These are phyloP conservation scores for Gracilinanus agilis DNA, from an alignment of 2,113 vertebrate genomes.

Conservation along the genomic window DNA sequence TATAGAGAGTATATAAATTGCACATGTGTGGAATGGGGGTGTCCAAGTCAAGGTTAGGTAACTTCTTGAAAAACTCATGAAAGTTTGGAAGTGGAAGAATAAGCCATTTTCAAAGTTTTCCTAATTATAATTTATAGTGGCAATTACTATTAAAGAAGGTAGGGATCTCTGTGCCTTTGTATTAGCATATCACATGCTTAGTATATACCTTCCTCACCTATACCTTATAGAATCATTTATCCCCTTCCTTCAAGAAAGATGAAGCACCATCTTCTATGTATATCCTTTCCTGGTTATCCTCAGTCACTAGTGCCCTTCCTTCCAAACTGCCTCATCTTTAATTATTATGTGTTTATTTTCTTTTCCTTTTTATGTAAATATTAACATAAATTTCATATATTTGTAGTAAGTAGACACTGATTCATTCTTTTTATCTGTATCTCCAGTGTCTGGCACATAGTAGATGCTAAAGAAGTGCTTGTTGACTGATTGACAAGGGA, in stretches of 20 bases:
- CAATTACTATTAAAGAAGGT: background rate
- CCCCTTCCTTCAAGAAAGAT: background rate
- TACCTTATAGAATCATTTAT: background rate
- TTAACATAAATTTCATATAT: no score
- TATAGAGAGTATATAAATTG: slow-evolving; percentile 33
- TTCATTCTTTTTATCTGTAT: background rate
- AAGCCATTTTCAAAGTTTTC: slow-evolving; percentile 63
- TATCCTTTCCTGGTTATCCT: background rate
- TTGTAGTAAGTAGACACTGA: background rate
- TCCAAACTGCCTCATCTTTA: background rate
- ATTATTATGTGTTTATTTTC: background rate
- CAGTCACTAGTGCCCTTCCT: background rate
- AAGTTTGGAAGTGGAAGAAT: slow-evolving; percentile 46
- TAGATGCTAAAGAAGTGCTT: background rate
- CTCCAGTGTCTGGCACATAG: background rate
- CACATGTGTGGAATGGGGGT: slow-evolving; percentile 33
- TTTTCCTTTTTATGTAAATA: background rate
- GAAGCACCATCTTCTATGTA: background rate
- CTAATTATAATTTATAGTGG: slow-evolving; percentile 52
- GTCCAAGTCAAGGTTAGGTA: slow-evolving; percentile 29
- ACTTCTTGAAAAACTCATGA: slow-evolving; percentile 31
- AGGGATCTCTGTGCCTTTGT: background rate
- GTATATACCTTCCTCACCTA: background rate
- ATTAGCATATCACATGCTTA: background rate
- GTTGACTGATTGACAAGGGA: background rate